These are phyloP conservation scores for Leptonema lineaticorne DNA, from an alignment of 1,140 invertebrate genomes.

Conservation along the genomic window DNA sequence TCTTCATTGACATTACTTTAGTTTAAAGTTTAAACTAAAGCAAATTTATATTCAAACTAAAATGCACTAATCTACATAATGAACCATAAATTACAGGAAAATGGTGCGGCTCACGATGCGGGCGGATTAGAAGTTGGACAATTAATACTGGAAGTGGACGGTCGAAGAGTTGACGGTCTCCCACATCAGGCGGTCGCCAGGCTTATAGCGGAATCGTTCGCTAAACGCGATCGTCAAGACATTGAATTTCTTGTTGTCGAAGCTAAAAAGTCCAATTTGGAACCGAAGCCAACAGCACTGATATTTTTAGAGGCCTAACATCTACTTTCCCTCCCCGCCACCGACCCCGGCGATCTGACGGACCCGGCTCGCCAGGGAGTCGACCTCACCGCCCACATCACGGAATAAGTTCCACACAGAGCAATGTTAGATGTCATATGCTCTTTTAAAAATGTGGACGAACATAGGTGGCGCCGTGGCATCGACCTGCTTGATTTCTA, in stretches of 20 bases:
- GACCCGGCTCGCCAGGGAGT: slow-evolving; percentile 58
- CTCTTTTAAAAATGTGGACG: slow-evolving; percentile 49
- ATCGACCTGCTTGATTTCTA: slow-evolving; percentile 33
- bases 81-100: slow-evolving; percentile 66
- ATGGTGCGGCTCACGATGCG: slow-evolving; percentile 89
- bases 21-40: too few species aligned
- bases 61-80: too few species aligned
- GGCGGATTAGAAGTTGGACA: slow-evolving; percentile 91
- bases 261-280: slow-evolving; percentile 85
- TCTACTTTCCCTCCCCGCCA: slow-evolving; percentile 76
- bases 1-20: too few species aligned
- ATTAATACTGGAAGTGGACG: slow-evolving; percentile 90
- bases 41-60: too few species aligned
- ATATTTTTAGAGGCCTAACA: slow-evolving; percentile 89
- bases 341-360: slow-evolving; percentile 67
- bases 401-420: slow-evolving; percentile 55
- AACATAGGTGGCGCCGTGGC: slow-evolving; percentile 30
- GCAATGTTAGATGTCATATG: slow-evolving; percentile 58
- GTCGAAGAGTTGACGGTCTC: slow-evolving; percentile 80
- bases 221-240: slow-evolving; percentile 78
- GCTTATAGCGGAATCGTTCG: slow-evolving; percentile 86
- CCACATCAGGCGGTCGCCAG: slow-evolving; percentile 81
- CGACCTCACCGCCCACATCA: slow-evolving; percentile 62
- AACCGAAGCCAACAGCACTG: slow-evolving; percentile 82
- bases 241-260: slow-evolving; percentile 89